Base-by-base conservation (phyloP, 2,797 vertebrate genomes). In the Gobio occitaniae region DNA sequence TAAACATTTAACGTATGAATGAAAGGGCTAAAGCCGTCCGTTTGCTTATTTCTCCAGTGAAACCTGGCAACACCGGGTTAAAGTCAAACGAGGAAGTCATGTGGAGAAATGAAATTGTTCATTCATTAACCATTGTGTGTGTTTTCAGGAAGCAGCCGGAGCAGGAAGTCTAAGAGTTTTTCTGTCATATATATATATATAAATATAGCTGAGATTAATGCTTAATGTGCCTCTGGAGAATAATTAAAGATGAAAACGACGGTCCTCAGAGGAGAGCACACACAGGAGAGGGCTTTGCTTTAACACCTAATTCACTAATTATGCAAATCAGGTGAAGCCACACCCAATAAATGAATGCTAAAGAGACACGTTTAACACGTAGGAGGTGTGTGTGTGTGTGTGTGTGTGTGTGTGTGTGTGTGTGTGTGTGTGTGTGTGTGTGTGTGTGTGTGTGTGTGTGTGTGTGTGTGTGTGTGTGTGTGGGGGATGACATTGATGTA, bases 41-140 rank as follows among this genome's bases (percentile, higher is more conserved):
- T 25, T 25, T 0, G 63, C 15, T 8, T 32, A 65, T 16, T 65
- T 32, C 15, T 32, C 6, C 3, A 8, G 63, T 7, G 2, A 65
- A 16, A 65, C 29, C 7, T 65, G 63, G 63, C 63, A 65, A 65
- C 63, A 1, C 63, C 1, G 29, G 6, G 17, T 78, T 80, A 21
- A 72, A 80, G 69, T 52, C 29, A 68, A 80, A 83, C 74, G 13
- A 71, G 86, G 77, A 76, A 80, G 82, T 63, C 68, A 32, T 71
- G 38, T 56, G 61, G 29, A 70, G 59, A 83, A 47, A 80, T 9
- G 13, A 50, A 12, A 36, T 61, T 15, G 32, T 68, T 82, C 41
- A 74, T 41, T 56, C 29, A 61, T 78, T 63, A 80, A 68, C 76
- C 69, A 75, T 59, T 74, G 85, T 83, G 66, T 78, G 54, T 80